Conservation (phyloP, 2,113 vertebrate genomes). For the Todiramphus chloris region DNA sequence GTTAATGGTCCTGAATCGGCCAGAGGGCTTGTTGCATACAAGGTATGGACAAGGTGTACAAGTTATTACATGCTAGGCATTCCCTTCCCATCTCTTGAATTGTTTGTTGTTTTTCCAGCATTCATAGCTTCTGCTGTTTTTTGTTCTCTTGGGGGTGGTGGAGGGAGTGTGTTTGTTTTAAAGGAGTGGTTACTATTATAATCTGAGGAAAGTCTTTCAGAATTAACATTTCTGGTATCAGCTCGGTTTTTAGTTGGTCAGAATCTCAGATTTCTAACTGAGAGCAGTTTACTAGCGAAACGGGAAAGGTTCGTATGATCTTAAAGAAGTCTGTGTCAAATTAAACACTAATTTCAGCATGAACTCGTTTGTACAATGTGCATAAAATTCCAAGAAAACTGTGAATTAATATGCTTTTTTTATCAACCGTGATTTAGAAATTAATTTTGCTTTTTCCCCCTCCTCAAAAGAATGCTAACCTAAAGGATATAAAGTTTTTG, state of each 20-base stretch:
- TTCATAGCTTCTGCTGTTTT: slow-evolving; percentile 29
- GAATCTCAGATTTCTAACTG: slow-evolving; percentile 19
- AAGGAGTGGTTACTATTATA: background rate
- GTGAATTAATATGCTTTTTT: slow-evolving; percentile 39
- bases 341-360: slow-evolving; percentile 56
- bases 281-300: background rate
- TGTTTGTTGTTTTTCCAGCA: slow-evolving; percentile 45
- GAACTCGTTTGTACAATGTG: background rate
- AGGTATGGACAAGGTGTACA: slow-evolving; percentile 54
- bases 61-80: slow-evolving; percentile 50
- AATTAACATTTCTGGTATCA: background rate
- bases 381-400: background rate
- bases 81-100: slow-evolving; percentile 32
- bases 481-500: background rate
- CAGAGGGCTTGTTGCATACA: slow-evolving; percentile 73
- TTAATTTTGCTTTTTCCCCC: background rate
- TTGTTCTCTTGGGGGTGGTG: background rate
- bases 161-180: background rate
- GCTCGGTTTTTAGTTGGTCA: background rate
- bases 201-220: background rate
- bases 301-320: slow-evolving; percentile 24
- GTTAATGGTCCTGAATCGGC: slow-evolving; percentile 68
- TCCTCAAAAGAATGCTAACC: slow-evolving; percentile 15
- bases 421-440: background rate
- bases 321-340: background rate